phyloP scores from a whole-genome alignment of 2,113 vertebrate species.

The Apteryx owenii region DNA sequence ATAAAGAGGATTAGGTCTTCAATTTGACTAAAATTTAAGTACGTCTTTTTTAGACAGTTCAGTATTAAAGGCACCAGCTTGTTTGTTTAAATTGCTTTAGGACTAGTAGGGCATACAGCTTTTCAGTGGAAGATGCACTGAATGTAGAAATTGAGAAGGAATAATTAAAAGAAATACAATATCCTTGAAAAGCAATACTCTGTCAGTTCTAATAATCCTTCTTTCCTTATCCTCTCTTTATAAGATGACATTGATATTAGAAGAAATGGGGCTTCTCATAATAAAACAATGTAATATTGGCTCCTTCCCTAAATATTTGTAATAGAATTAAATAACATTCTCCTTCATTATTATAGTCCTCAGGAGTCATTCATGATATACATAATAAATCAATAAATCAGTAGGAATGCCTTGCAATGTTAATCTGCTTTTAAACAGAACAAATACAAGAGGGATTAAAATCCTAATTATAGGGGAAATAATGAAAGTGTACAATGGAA shows the following conservation, averaged over 20 bases:
- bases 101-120: neutral
- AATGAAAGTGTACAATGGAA: slow-evolving; percentile 19
- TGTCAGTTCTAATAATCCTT: neutral
- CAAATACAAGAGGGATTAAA: slow-evolving; percentile 49
- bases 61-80: neutral
- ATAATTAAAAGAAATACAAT: slow-evolving; percentile 5
- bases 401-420: slow-evolving; percentile 19
- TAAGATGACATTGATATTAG: slow-evolving; percentile 29
- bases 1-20: neutral
- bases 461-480: slow-evolving; percentile 53
- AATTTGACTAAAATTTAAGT: neutral
- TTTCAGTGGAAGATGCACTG: neutral
- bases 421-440: slow-evolving; percentile 43
- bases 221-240: neutral
- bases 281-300: neutral
- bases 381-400: slow-evolving; percentile 60
- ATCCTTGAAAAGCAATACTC: slow-evolving; percentile 18
- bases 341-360: slow-evolving; percentile 39
- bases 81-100: neutral
- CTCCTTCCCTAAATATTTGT: slow-evolving; percentile 31
- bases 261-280: slow-evolving; percentile 24
- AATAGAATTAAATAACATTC: slow-evolving; percentile 38
- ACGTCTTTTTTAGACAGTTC: neutral
- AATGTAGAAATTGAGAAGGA: neutral
- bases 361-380: slow-evolving; percentile 10